Percentiles rank a stretch among this genome's conserved stretches.
Conservation (phyloP, 2,888 invertebrate genomes). For the Barypeithes pellucidus region DNA sequence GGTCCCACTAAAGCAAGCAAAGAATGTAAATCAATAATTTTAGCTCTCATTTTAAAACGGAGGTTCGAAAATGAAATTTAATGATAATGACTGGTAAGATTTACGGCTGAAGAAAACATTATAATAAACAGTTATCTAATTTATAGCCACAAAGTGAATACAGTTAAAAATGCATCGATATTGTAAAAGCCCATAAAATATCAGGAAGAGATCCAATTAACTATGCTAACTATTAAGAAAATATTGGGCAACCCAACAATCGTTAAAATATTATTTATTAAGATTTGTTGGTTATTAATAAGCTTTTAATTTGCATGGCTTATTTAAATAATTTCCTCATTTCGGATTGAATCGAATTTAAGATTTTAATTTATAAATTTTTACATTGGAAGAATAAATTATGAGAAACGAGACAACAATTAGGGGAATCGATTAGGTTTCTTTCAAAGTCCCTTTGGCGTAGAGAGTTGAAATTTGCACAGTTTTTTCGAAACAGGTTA, state of each 20-base stretch:
- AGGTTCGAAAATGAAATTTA: background rate
- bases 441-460: too few relatives aligned
- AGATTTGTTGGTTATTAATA: background rate
- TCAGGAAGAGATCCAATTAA: background rate
- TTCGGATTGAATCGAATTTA: too few relatives aligned
- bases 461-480: too few relatives aligned
- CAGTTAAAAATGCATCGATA: background rate
- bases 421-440: too few relatives aligned
- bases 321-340: too few relatives aligned
- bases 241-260: background rate
- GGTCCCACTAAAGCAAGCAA: too few relatives aligned
- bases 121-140: slow-evolving; percentile 2
- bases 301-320: background rate
- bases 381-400: too few relatives aligned
- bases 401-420: too few relatives aligned
- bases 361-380: too few relatives aligned
- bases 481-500: too few relatives aligned
- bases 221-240: background rate
- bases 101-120: background rate
- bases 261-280: background rate
- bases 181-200: background rate
- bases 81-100: background rate
- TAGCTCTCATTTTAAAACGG: background rate
- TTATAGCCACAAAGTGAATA: background rate
- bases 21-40: too few relatives aligned